Percentiles rank a stretch among this genome's conserved stretches.
Conservation (phyloP, 2,113 vertebrate genomes). For the Vimba vimba region DNA sequence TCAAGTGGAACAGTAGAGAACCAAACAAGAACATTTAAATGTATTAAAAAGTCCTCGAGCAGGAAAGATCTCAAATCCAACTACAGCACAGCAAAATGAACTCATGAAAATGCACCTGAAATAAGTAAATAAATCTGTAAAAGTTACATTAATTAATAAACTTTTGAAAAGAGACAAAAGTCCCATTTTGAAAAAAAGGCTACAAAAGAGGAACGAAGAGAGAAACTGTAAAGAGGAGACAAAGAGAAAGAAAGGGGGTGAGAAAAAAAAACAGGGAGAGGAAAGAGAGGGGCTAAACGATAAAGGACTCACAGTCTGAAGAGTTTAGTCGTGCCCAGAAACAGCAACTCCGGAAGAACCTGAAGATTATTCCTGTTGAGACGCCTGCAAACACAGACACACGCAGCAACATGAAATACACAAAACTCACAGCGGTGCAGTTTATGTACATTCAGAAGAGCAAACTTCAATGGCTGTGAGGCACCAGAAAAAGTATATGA, state of each 20-base stretch:
- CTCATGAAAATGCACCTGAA: background rate
- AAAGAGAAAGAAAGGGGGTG: slow-evolving; percentile 8
- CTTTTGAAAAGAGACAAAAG: slow-evolving; percentile 17
- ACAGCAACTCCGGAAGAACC: slow-evolving; percentile 95
- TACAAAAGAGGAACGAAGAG: slow-evolving; percentile 15
- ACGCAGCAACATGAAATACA: slow-evolving; percentile 57
- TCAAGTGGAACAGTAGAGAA: background rate
- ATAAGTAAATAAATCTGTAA: background rate
- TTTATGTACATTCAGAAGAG: slow-evolving; percentile 9
- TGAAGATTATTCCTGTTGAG: slow-evolving; percentile 98
- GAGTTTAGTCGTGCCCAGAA: slow-evolving; percentile 92
- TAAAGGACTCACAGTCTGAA: slow-evolving; percentile 94
- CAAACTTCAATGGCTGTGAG: background rate
- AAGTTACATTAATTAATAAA: background rate
- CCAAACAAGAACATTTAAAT: background rate
- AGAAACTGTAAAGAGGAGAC: background rate
- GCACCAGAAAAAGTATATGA: background rate
- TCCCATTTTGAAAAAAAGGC: background rate
- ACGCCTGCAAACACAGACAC: slow-evolving; percentile 81
- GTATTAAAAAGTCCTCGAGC: background rate
- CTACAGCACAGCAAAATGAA: background rate
- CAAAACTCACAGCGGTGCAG: slow-evolving; percentile 19
- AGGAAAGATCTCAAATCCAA: background rate
- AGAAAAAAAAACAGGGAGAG: background rate
- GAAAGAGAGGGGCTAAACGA: slow-evolving; percentile 24